Base-by-base conservation (phyloP, 1,140 invertebrate species). In the Drosophila melanica region DNA sequence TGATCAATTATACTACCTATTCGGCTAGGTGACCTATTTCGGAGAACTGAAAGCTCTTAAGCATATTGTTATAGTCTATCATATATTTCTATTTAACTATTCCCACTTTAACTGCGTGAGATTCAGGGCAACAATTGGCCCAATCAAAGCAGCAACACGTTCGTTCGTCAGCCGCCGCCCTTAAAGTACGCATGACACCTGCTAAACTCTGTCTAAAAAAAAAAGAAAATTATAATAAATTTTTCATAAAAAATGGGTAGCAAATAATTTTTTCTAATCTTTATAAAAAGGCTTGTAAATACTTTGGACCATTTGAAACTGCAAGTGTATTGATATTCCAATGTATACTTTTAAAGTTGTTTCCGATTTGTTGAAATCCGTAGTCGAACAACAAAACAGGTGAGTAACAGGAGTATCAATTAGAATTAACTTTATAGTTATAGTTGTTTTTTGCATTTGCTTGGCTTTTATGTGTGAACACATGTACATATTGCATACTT, bases 351-450 rank as follows among this genome's bases (percentile, higher is more conserved):
- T 33, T 8, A 33, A 59, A 12, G n/a, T 39, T 27, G 4, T 23
- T 23, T 23, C 23, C 2, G 4, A 23, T 23, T 23, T 23, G 2
- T 23, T 39, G 27, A 11, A 6, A n/a, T 55, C 12, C 18, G 20
- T 14, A 58, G 10, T 14, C 11, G 14, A 58, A 20, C 6, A 30
- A 37, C 16, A 9, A 20, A 63, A 57, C 27, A 41, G 45, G 30
- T 41, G 47, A 23, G 2, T 57, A 73, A 69, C 54, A 68, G 53
- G 27, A 80, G 77, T 80, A 75, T 90, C 68, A 90, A 89, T 89
- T 84, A 85, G 71, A 70, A 59, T 65, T 84, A 78, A 90, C 79
- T 66, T 74, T 69, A 45, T 69, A 53, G 18, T 58, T 30, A 12
- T 2, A 23, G 2, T 2, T 12, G n/a, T 11, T 55, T 1, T 23